These are phyloP conservation scores for Entomobrya proxima DNA, from an alignment of 2,888 invertebrate genomes.

Conservation along the genomic window DNA sequence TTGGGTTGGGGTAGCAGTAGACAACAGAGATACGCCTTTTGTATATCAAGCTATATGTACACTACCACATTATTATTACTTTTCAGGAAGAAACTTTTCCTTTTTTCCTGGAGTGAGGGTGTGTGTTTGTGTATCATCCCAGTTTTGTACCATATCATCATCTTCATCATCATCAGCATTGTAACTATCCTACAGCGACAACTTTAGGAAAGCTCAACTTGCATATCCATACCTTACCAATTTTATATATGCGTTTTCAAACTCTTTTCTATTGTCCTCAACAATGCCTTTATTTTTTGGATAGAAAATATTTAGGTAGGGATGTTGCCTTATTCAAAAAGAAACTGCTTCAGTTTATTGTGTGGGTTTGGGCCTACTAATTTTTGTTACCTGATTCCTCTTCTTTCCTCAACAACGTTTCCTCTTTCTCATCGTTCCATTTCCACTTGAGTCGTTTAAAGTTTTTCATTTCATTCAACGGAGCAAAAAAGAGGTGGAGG, in stretches of 20 bases:
- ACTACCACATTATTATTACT: conserved; percentile 12
- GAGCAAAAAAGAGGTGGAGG: conserved; percentile 23
- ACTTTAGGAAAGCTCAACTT: too few species aligned
- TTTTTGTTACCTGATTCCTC: not conserved
- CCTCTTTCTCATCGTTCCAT: not conserved
- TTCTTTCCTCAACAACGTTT: not conserved
- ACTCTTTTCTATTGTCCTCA: not conserved
- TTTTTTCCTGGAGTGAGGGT: not conserved
- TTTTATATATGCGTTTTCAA: too few species aligned
- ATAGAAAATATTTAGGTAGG: not conserved
- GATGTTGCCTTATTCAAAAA: not conserved
- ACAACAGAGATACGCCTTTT: too few species aligned
- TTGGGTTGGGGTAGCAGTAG: too few species aligned
- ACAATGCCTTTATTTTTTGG: not conserved
- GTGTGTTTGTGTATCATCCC: not conserved
- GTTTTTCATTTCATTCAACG: conserved; percentile 37
- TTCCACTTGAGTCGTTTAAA: conserved; percentile 35
- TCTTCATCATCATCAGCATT: too few species aligned
- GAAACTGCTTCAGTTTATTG: conserved; percentile 6
- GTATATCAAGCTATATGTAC: not conserved
- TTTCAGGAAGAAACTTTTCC: not conserved
- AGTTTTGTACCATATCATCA: not conserved
- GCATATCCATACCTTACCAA: too few species aligned
- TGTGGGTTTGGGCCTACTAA: not conserved
- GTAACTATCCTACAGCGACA: too few species aligned